Percentiles rank a stretch among this genome's conserved stretches.
phyloP scores from a whole-genome alignment of 2,888 invertebrate genomes.

The Exocentrus adspersus region DNA sequence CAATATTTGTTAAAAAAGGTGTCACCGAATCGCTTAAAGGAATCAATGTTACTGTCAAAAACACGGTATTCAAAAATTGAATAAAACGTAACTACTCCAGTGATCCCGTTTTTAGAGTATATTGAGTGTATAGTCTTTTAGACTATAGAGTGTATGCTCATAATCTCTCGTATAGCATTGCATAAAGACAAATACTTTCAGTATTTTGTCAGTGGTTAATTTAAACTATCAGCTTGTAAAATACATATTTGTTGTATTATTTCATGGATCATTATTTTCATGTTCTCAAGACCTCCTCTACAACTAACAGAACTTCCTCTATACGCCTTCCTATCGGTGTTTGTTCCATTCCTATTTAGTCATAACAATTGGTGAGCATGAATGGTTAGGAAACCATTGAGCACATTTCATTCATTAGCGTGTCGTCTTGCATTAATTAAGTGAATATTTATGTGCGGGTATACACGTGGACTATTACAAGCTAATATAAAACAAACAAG shows the following conservation, averaged over 20 bases:
- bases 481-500: not conserved
- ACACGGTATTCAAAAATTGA: too few relatives aligned
- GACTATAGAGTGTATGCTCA: too few relatives aligned
- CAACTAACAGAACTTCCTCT: not conserved
- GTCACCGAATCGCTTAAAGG: slow-evolving; percentile 16
- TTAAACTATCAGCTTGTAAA: too few relatives aligned
- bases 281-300: too few relatives aligned
- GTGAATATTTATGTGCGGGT: not conserved
- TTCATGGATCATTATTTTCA: too few relatives aligned
- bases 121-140: too few relatives aligned
- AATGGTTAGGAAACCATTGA: slow-evolving; percentile 9
- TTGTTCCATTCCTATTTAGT: not conserved
- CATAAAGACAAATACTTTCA: too few relatives aligned
- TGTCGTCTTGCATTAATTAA: slow-evolving; percentile 5
- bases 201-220: too few relatives aligned
- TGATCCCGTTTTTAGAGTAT: too few relatives aligned
- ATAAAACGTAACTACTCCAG: too few relatives aligned
- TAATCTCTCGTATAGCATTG: too few relatives aligned
- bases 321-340: not conserved
- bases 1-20: slow-evolving; percentile 33
- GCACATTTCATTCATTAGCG: slow-evolving; percentile 7
- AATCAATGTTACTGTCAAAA: slow-evolving; percentile 8
- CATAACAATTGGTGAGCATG: slow-evolving; percentile 7
- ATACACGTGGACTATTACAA: not conserved
- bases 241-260: too few relatives aligned